Evolutionary conservation across 2,888 invertebrate species (phyloP).

Genomic region (Drosophila anomalipes): DNA sequence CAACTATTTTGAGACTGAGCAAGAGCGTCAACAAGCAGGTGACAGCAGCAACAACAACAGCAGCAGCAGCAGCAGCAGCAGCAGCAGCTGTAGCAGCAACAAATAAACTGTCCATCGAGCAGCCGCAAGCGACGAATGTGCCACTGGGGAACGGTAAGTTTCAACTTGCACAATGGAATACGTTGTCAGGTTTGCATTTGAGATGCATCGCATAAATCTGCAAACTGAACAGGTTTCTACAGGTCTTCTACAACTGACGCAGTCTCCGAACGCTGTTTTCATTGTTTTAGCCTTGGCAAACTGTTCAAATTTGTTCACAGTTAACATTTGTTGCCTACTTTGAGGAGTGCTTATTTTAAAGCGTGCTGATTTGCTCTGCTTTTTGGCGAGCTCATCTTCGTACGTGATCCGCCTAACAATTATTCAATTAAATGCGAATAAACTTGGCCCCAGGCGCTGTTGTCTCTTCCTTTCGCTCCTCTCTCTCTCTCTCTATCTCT

Average conservation of each 20-base stretch:
- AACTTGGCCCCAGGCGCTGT: conserved; percentile 65
- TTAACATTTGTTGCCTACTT: conserved; percentile 51
- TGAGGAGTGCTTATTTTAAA: conserved; percentile 40
- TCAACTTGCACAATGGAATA: conserved; percentile 52
- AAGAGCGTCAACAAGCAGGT: conserved; percentile 68
- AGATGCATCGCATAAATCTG: conserved; percentile 67
- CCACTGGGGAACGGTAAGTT: conserved; percentile 86
- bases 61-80: conserved; percentile 42
- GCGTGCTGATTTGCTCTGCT: conserved; percentile 35
- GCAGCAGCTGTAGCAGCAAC: conserved; percentile 52
- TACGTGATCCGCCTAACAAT: conserved; percentile 84
- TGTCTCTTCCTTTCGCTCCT: conserved; percentile 17
- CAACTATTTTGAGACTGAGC: conserved; percentile 77
- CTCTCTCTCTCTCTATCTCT: background rate
- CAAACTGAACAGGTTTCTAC: conserved; percentile 19
- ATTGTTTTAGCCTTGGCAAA: conserved; percentile 35
- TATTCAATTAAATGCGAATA: conserved; percentile 85
- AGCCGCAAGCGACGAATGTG: conserved; percentile 82
- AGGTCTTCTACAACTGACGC: conserved; percentile 10
- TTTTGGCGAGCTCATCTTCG: conserved; percentile 39
- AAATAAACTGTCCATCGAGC: conserved; percentile 68
- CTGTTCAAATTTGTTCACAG: conserved; percentile 22
- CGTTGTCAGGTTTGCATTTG: conserved; percentile 9
- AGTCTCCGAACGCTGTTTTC: conserved; percentile 14
- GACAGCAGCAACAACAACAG: conserved; percentile 63